Evolutionary conservation across 2,888 invertebrate species (phyloP), one percentile per base, ranked within the genome.

Genomic region (Thecophora atra): DNA sequence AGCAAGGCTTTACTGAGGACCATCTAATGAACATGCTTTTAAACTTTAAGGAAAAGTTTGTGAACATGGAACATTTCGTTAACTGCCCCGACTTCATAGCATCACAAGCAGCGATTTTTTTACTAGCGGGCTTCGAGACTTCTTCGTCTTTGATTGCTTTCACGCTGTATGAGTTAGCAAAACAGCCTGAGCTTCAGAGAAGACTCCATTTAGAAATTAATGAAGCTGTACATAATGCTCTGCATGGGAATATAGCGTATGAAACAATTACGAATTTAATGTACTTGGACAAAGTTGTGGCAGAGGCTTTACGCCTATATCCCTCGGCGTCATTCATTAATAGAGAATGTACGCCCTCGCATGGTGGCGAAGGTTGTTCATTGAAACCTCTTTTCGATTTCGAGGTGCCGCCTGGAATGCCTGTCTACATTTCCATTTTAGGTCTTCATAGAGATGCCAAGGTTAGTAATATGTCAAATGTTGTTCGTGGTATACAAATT

Each of bases 21-120:
- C 89, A 89, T 77, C 82, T 89, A 4, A 85, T 89, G 19, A 88
- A 89, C 62, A 80, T 88, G 19, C 80, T 89, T n/a, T 77, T 89
- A 63, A 84, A 85, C 37, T 72, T 88, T 37, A 86, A 82, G 70
- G 37, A 77, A 76, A n/a, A n/a, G n/a, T n/a, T n/a, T n/a, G n/a
- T n/a, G n/a, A n/a, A n/a, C n/a, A n/a, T n/a, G n/a, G n/a, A n/a
- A n/a, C n/a, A n/a, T n/a, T n/a, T 84, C 5, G 73, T 77, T 1
- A 76, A 79, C 37, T 76, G 78, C 0, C 77, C 76, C 3, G 85
- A 85, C 42, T 78, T 82, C 58, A 79, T 84, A 28, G 82, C 82
- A 52, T 82, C 85, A 0, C 85, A 85, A 70, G 85, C 85, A 3
- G 79, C 83, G 0, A 79, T 83, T 15, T 77, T 85, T 52, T 79